A percentile compares a stretch with the other conserved stretches of the same genome.
Evolutionary conservation across 2,888 invertebrate genomes (phyloP).

Genomic region (Lasioglossum oenotherae): DNA sequence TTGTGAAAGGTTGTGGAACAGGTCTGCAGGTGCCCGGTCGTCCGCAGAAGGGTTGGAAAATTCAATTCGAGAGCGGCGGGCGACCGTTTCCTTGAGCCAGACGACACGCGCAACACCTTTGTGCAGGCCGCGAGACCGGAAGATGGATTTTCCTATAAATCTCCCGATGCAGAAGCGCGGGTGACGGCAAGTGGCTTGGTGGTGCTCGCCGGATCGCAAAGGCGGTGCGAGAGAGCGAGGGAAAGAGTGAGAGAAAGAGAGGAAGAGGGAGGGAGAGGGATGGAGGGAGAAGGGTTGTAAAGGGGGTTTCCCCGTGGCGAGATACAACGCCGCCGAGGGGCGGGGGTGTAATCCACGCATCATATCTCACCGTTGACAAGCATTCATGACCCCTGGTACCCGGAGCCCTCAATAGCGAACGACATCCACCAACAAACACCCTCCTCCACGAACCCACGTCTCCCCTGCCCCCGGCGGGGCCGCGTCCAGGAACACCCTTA

Average conservation of each 20-base stretch:
- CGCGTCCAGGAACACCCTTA: constrained; percentile 52
- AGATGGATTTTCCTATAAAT: constrained; percentile 62
- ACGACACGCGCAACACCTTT: constrained; percentile 33
- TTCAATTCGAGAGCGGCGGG: constrained; percentile 8
- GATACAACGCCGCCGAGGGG: constrained; percentile 56
- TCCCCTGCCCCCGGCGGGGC: constrained; percentile 12
- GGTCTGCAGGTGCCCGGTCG: background rate
- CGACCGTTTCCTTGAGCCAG: constrained; percentile 1
- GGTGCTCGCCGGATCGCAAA: constrained; percentile 52
- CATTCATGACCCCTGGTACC: constrained; percentile 78
- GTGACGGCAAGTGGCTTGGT: constrained; percentile 58
- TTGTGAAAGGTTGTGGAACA: background rate
- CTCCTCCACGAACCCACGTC: constrained; percentile 46
- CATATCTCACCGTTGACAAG: constrained; percentile 81
- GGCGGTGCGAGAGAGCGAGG: constrained; percentile 26
- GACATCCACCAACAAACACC: constrained; percentile 77
- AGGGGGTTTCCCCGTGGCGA: constrained; percentile 62
- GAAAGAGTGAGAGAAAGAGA: background rate
- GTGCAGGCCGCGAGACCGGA: constrained; percentile 33
- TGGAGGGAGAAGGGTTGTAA: constrained; percentile 58
- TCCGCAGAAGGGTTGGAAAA: background rate
- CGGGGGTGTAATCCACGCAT: constrained; percentile 78
- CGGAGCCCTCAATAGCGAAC: constrained; percentile 77
- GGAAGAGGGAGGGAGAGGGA: too few relatives aligned
- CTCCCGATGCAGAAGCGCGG: constrained; percentile 35